Conservation (phyloP, 2,888 invertebrate genomes). For the Heliconius cydno region DNA sequence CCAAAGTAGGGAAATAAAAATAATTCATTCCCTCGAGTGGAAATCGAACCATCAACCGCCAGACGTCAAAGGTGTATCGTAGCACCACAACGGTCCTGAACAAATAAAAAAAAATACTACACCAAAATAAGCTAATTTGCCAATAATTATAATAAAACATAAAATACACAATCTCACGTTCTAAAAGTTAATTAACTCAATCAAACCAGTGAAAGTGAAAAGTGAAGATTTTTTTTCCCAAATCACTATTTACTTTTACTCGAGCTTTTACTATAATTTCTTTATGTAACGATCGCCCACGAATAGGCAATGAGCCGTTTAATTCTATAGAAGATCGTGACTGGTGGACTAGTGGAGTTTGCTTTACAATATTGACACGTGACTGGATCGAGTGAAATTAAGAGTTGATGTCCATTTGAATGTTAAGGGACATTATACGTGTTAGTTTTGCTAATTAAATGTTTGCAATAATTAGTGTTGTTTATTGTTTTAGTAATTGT, state of each 20-base stretch:
- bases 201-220: conserved; percentile 50
- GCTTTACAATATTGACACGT: conserved; percentile 49
- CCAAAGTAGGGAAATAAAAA: too few relatives aligned
- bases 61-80: too few relatives aligned
- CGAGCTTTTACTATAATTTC: conserved; percentile 53
- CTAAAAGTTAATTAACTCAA: conserved; percentile 28
- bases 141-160: background rate
- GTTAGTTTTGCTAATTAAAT: background rate
- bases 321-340: conserved; percentile 56
- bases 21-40: too few relatives aligned
- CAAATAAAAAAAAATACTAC: too few relatives aligned
- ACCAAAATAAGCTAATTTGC: background rate
- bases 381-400: conserved; percentile 60
- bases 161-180: background rate
- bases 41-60: too few relatives aligned
- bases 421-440: conserved; percentile 4
- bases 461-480: background rate
- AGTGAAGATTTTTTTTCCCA: conserved; percentile 50
- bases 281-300: conserved; percentile 57
- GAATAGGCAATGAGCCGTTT: conserved; percentile 62
- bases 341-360: conserved; percentile 48
- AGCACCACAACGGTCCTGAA: too few relatives aligned
- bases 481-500: background rate
- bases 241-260: conserved; percentile 52
- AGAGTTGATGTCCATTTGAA: conserved; percentile 10